Evolutionary conservation across 2,797 vertebrate species (phyloP).

Genomic region (Chanos chanos): DNA sequence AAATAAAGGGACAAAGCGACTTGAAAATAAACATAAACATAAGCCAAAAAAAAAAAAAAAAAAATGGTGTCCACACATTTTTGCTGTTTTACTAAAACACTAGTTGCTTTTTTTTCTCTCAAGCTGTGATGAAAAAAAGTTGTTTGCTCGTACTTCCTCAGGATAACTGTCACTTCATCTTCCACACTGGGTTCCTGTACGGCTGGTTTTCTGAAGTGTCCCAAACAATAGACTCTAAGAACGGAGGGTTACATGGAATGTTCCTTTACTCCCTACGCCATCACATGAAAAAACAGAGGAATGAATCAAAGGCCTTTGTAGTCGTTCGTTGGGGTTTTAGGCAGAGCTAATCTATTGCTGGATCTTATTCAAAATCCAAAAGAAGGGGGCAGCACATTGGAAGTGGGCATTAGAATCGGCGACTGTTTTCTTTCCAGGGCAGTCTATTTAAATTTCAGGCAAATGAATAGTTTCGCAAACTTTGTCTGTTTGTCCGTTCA

Average conservation of each 20-base stretch:
- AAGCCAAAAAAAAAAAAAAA: too few relatives aligned
- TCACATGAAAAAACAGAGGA: constrained; percentile 53
- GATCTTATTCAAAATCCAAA: constrained; percentile 50
- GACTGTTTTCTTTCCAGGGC: constrained; percentile 42
- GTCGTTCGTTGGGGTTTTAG: constrained; percentile 37
- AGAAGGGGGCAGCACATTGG: too few relatives aligned
- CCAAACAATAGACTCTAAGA: constrained; percentile 54
- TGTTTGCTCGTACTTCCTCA: too few relatives aligned
- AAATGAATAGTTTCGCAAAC: too few relatives aligned
- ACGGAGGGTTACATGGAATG: constrained; percentile 37
- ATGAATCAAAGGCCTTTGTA: constrained; percentile 69
- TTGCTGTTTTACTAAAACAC: too few relatives aligned
- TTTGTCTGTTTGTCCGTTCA: too few relatives aligned
- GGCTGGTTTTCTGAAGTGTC: constrained; percentile 38
- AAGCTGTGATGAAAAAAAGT: too few relatives aligned
- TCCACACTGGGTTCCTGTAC: constrained; percentile 40
- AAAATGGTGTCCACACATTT: too few relatives aligned
- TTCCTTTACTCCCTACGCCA: constrained; percentile 54
- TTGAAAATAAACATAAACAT: too few relatives aligned
- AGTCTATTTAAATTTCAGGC: too few relatives aligned
- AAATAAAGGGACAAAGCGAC: too few relatives aligned
- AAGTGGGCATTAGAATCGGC: constrained; percentile 25
- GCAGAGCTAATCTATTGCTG: constrained; percentile 48
- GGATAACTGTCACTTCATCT: constrained; percentile 27
- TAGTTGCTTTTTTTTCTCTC: too few relatives aligned